Evolutionary conservation across 2,113 vertebrate species (phyloP), one percentile per base, ranked within the genome.

Genomic region (Chlorocebus sabaeus): DNA sequence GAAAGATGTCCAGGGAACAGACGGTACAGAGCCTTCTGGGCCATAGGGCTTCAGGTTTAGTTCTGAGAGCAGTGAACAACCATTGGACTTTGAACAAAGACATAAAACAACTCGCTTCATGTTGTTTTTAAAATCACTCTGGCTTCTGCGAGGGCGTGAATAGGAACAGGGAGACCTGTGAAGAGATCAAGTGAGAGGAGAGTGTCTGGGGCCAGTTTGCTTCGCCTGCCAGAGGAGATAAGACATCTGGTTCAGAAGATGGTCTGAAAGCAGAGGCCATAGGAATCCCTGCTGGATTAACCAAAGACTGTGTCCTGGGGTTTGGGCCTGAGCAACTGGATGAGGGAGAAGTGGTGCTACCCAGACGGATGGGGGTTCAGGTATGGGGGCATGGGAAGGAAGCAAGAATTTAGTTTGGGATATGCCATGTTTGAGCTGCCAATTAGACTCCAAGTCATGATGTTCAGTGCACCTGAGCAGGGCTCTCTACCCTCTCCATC

Each of bases 1-100:
- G 84, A 96, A 85, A 90, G 82, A 86, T 91, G 38, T 50, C 75
- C 78, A 68, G 72, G 84, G 27, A 64, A 90, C 97, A 95, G 95
- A 95, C 91, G 93, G 96, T 55, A 25, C 55, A 48, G 22, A 82
- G 92, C 30, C 52, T 95, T 96, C 72, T 82, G 72, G 93, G 85
- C 75, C 87, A 67, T 55, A 8, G 43, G 55, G 38, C 73, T 20
- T 70, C 43, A 23, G 90, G 57, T 72, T 85, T 88, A 22, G 52
- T 78, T 85, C 76, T 88, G 52, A 88, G 89, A 64, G 23, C 8
- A 0, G 16, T 45, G 50, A 90, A 85, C 52, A 80, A 27, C n/a
- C 32, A 48, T 3, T 87, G 70, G 73, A 73, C 45, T 84, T 82
- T 89, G 88, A 89, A 50, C 73, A 92, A 95, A 97, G 83, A 59